Conservation (phyloP, 1,140 invertebrate genomes). For the Chrysomallon squamiferum region DNA sequence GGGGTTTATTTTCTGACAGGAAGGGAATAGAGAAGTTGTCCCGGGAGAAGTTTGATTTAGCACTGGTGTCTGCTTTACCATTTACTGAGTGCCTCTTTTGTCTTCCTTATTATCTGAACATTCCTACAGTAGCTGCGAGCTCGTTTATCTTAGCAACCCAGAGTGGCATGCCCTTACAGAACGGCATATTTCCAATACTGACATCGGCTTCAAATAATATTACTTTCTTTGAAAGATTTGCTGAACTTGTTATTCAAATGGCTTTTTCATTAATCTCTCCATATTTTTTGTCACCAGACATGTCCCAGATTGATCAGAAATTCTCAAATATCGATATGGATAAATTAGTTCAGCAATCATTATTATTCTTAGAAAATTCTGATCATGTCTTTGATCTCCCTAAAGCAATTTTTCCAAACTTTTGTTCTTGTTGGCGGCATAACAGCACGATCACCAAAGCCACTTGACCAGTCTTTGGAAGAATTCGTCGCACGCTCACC, state of each 20-base stretch:
- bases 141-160: background rate
- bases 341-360: background rate
- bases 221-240: background rate
- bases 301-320: background rate
- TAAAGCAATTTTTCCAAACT: constrained; percentile 11
- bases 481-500: constrained; percentile 2
- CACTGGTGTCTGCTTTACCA: background rate
- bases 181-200: background rate
- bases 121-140: background rate
- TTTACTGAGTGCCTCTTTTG: constrained; percentile 2
- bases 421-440: constrained; percentile 14
- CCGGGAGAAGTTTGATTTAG: constrained; percentile 5
- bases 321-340: background rate
- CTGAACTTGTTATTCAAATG: background rate
- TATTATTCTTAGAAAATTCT: constrained; percentile 8
- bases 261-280: background rate
- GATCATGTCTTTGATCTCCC: constrained; percentile 10
- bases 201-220: background rate
- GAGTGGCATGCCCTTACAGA: constrained; percentile 3
- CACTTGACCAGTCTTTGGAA: constrained; percentile 3
- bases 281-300: background rate
- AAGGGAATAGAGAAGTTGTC: background rate
- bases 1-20: background rate
- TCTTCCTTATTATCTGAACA: constrained; percentile 2
- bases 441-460: constrained; percentile 10